These are phyloP conservation scores for Thymelicus acteon DNA, from an alignment of 2,888 invertebrate species.

Conservation along the genomic window DNA sequence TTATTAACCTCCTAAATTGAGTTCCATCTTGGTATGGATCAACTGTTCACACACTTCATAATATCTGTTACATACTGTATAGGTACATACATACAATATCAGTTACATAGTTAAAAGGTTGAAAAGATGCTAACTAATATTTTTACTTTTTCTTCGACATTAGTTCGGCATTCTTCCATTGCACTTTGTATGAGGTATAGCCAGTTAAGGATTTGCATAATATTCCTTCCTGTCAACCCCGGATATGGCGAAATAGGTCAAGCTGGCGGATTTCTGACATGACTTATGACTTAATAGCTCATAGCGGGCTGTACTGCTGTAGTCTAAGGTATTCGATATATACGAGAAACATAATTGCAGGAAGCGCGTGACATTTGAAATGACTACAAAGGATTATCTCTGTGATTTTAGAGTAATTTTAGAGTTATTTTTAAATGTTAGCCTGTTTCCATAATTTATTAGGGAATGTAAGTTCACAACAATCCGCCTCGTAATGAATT, in stretches of 20 bases:
- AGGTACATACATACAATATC: no score
- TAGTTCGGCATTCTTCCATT: slow-evolving; percentile 10
- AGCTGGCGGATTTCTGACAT: background rate
- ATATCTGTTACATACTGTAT: no score
- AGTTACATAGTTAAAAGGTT: no score
- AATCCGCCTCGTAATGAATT: no score
- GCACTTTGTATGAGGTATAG: slow-evolving; percentile 13
- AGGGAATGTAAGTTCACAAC: no score
- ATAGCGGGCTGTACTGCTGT: background rate
- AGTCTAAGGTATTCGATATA: no score
- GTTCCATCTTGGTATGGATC: no score
- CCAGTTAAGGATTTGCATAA: slow-evolving; percentile 25
- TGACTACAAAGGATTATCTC: background rate
- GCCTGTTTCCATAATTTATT: no score
- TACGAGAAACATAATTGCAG: background rate
- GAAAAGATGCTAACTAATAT: no score
- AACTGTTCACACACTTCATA: no score
- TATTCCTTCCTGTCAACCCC: slow-evolving; percentile 28
- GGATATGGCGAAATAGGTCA: slow-evolving; percentile 3
- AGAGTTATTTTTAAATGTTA: no score
- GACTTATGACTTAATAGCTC: background rate
- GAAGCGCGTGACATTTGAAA: background rate
- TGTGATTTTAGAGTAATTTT: background rate
- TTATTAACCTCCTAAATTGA: no score
- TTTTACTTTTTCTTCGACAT: background rate